Percentiles rank a stretch among this genome's conserved stretches.
Conservation (phyloP, 2,888 invertebrate species). For the Antheraea assamensis region DNA sequence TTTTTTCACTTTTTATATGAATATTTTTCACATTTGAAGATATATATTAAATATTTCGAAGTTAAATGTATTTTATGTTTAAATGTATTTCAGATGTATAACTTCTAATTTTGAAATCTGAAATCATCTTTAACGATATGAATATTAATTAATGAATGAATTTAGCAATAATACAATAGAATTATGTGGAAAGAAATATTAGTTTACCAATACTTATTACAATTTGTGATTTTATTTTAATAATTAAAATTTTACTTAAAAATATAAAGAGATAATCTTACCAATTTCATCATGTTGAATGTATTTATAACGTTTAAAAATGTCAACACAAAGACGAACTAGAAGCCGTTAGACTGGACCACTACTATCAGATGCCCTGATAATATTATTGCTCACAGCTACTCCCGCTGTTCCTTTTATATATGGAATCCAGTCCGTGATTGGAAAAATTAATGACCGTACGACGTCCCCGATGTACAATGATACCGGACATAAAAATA, state of each 20-base stretch:
- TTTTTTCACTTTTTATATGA: no score
- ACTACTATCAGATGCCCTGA: slow-evolving; percentile 45
- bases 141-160: no score
- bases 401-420: slow-evolving; percentile 48
- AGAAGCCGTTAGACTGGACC: slow-evolving; percentile 62
- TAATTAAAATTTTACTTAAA: not conserved
- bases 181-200: not conserved
- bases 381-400: slow-evolving; percentile 28
- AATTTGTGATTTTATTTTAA: slow-evolving; percentile 13
- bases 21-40: no score
- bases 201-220: not conserved
- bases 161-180: not conserved
- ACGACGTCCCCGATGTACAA: slow-evolving; percentile 54
- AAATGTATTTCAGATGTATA: no score
- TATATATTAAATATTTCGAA: no score
- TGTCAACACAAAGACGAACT: slow-evolving; percentile 50
- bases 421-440: slow-evolving; percentile 67
- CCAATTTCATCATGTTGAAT: slow-evolving; percentile 67
- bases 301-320: slow-evolving; percentile 3
- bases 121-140: not conserved
- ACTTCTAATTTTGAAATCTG: not conserved
- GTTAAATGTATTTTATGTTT: no score
- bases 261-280: slow-evolving; percentile 42
- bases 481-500: slow-evolving; percentile 52
- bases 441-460: slow-evolving; percentile 67